Base-by-base conservation (phyloP, 2,888 invertebrate genomes). In the Folsomia manolachei region DNA sequence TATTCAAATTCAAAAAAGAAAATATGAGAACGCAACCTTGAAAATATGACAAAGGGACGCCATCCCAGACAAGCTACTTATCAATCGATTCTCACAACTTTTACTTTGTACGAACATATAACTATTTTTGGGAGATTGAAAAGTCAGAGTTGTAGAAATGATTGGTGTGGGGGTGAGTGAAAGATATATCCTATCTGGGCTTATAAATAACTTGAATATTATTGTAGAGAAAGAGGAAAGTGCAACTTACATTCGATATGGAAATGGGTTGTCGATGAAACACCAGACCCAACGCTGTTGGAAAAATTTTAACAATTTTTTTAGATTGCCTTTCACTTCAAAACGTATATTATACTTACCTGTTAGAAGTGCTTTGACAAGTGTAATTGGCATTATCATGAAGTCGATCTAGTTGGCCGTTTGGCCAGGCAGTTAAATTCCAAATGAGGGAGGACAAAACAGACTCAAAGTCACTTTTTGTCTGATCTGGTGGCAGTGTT, bases 241-340 rank as follows among this genome's bases (percentile, higher is more conserved):
- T 14, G n/a, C n/a, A 79, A 89, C 93, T 90, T 84, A 95, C 95
- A 95, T 85, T 95, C 94, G 24, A 95, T 93, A 74, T 91, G 91
- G 82, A 95, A 92, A 82, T 90, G 90, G 56, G 94, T 93, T 71
- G 90, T 90, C 83, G 92, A 93, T 81, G 90, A 89, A 75, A 95
- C 94, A 1, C 92, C 90, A 0, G 89, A 86, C 0, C 95, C 94
- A 64, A 92, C 91, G 2, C 88, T 87, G 84, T 93, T 94, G n/a
- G n/a, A n/a, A n/a, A n/a, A n/a, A n/a, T n/a, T n/a, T n/a, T n/a
- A n/a, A n/a, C n/a, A n/a, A n/a, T n/a, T n/a, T n/a, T n/a, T n/a
- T n/a, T n/a, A n/a, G n/a, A n/a, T n/a, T n/a, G n/a, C n/a, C n/a
- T n/a, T n/a, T n/a, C n/a, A n/a, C n/a, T n/a, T n/a, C n/a, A n/a